phyloP scores from a whole-genome alignment of 2,888 invertebrate genomes.

The Morpho deidamia region DNA sequence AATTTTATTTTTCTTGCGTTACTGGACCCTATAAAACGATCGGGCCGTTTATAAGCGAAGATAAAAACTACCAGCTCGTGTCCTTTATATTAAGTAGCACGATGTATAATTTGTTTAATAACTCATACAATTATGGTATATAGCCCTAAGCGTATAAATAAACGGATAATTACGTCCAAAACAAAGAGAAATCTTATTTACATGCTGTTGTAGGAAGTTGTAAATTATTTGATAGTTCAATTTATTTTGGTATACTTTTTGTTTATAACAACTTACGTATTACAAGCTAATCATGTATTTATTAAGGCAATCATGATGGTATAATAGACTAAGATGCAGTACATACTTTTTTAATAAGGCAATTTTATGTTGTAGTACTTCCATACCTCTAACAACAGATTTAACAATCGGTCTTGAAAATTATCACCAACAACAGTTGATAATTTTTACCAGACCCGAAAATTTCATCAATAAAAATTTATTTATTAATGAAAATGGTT shows the following conservation, averaged over 20 bases:
- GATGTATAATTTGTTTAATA: slow-evolving; percentile 17
- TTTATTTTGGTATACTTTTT: slow-evolving; percentile 34
- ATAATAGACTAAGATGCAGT: slow-evolving; percentile 25
- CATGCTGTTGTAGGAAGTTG: neutral
- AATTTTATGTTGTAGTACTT: no score
- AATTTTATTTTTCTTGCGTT: no score
- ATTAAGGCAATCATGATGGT: slow-evolving; percentile 55
- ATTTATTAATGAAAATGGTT: no score
- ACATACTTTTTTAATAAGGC: neutral
- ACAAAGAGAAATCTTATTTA: slow-evolving; percentile 21
- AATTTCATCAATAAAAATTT: no score
- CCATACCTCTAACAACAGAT: no score
- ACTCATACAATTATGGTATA: slow-evolving; percentile 47
- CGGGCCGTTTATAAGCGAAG: no score
- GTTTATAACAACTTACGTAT: slow-evolving; percentile 24
- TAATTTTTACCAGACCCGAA: no score
- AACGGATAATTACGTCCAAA: slow-evolving; percentile 36
- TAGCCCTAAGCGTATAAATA: slow-evolving; percentile 51
- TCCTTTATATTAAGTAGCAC: neutral
- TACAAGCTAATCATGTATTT: slow-evolving; percentile 54
- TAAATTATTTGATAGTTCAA: slow-evolving; percentile 27
- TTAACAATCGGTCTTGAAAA: no score
- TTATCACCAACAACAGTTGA: no score
- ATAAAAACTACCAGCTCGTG: no score
- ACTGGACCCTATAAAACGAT: no score